Base-by-base conservation (phyloP, 1,140 invertebrate genomes). In the Brachystomella parvula region DNA sequence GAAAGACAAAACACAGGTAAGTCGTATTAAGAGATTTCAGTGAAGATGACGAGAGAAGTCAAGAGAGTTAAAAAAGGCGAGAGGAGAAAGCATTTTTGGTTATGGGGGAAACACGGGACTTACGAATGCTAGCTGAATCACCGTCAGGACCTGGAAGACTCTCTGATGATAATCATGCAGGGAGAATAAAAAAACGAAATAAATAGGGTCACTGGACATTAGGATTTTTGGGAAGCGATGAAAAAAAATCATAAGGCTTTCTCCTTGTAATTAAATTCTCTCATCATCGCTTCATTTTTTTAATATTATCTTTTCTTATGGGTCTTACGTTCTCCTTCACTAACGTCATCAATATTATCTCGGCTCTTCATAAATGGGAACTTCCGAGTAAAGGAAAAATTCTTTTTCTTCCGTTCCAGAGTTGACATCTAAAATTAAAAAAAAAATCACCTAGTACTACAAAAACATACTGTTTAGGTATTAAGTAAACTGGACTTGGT, bases 361-460 rank as follows among this genome's bases (percentile, higher is more conserved):
- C 94, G 93, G 81, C 94, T 96, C 83, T 93, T 93, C 89, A 98
- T 95, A 79, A 98, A 99, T 21, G 95, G 94, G 80, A 98, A 97
- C 80, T 93, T 94, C 77, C 94, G 84, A 76, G 94, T 96, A 81
- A 98, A 97, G 67, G 93, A 94, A 76, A 96, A 91, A 76, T 95
- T 96, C 79, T 97, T 98, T 85, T 97, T 97, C 83, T 94, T 95
- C 75, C 92, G 85, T 79, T 96, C 92, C 76, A 96, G 82, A 15
- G 92, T 94, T 71, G 90, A 94, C 84, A 91, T 89, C 86, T 91
- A 82, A 72, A 71, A 71, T 56, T 60, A 17, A 19, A 62, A 65
- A 62, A 83, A 82, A 56, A 76, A 56, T 63, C 49, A 53, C 9
- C n/a, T n/a, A 12, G 39, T n/a, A 44, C 9, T n/a, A 9, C 39